phyloP scores from a whole-genome alignment of 2,888 invertebrate genomes.

The Lottia scabra region DNA sequence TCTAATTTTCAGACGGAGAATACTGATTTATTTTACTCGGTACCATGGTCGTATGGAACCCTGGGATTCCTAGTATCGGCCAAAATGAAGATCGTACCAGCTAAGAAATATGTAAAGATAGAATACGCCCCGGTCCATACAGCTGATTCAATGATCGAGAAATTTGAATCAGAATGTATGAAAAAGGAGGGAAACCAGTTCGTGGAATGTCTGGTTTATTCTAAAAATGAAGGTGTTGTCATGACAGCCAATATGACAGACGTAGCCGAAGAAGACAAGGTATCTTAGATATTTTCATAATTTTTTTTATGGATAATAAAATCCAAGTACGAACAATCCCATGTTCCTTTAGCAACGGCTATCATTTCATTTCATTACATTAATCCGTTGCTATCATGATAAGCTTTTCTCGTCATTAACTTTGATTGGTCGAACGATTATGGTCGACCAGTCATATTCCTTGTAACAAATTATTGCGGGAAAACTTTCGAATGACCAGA shows the following conservation, averaged over 20 bases:
- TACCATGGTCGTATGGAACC: conserved; percentile 89
- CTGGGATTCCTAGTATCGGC: conserved; percentile 82
- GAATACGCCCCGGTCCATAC: conserved; percentile 76
- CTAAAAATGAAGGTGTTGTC: conserved; percentile 77
- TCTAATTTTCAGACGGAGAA: conserved; percentile 74
- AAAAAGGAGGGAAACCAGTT: conserved; percentile 76
- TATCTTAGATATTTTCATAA: conserved; percentile 62
- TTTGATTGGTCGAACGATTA: too few relatives aligned
- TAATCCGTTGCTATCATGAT: too few relatives aligned
- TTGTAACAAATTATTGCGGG: too few relatives aligned
- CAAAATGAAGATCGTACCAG: conserved; percentile 80
- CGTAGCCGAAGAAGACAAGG: conserved; percentile 75
- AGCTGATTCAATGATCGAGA: conserved; percentile 42
- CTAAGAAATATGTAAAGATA: conserved; percentile 75
- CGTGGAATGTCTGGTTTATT: conserved; percentile 81
- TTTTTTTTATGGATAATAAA: too few relatives aligned
- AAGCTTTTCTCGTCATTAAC: too few relatives aligned
- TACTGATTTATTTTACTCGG: conserved; percentile 80
- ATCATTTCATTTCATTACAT: too few relatives aligned
- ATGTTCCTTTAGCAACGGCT: too few relatives aligned
- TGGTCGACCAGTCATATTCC: too few relatives aligned
- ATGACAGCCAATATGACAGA: conserved; percentile 83
- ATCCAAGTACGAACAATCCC: too few relatives aligned
- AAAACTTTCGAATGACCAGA: too few relatives aligned
- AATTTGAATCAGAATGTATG: conserved; percentile 73